phyloP scores from a whole-genome alignment of 2,888 invertebrate species.

The Thera britannica region DNA sequence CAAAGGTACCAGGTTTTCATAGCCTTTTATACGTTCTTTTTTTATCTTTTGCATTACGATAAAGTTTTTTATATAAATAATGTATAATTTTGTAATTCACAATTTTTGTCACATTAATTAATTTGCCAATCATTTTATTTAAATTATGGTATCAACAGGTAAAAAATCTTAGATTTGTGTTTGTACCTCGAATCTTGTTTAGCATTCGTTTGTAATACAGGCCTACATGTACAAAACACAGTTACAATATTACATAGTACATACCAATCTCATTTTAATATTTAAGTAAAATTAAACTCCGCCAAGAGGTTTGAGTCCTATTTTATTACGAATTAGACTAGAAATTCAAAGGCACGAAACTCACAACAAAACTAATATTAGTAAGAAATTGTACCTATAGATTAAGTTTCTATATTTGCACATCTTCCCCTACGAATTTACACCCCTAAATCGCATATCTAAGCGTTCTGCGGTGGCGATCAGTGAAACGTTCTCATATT shows the following conservation, averaged over 20 bases:
- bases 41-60: too few relatives aligned
- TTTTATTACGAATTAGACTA: conserved; percentile 61
- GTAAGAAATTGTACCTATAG: conserved; percentile 14
- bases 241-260: not conserved
- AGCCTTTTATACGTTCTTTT: too few relatives aligned
- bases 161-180: not conserved
- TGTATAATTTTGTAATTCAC: too few relatives aligned
- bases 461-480: too few relatives aligned
- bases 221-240: not conserved
- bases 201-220: not conserved
- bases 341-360: conserved; percentile 68
- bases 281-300: conserved; percentile 11
- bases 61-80: too few relatives aligned
- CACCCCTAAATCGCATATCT: too few relatives aligned
- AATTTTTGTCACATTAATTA: too few relatives aligned
- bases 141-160: too few relatives aligned
- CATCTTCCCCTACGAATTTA: too few relatives aligned
- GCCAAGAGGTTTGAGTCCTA: conserved; percentile 66
- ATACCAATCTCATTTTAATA: not conserved
- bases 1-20: too few relatives aligned
- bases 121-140: too few relatives aligned
- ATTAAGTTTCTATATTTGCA: not conserved
- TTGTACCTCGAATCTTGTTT: not conserved
- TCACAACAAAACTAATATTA: conserved; percentile 52
- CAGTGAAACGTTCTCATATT: too few relatives aligned